Base-by-base conservation (phyloP, 2,113 vertebrate genomes). In the Macroglossus sobrinus region DNA sequence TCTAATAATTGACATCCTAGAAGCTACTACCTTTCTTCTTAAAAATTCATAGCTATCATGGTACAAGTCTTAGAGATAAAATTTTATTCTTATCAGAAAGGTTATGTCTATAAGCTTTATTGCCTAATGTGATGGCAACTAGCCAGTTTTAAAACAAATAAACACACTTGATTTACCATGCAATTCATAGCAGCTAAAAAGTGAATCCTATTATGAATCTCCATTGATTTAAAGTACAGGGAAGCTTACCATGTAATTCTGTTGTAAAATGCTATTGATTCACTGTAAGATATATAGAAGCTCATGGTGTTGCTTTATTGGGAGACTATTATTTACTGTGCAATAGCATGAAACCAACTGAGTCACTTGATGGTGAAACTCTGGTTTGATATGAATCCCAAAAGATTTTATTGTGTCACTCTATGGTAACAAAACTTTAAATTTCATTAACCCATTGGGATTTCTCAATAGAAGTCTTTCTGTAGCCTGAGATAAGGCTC, bases 221-320 rank as follows among this genome's bases (percentile, higher is more conserved):
- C 90, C 68, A 64, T 91, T 97, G 95, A 98, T 95, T 97, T 97
- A 47, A 89, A 93, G 88, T 64, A 69, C 92, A 92, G 79, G 92
- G 91, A 96, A n/a, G 21, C 45, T 93, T 88, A 95, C 64, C 50
- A 57, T 78, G 66, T 97, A 98, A 97, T 96, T 97, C 96, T 85
- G 7, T 47, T 97, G 71, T 97, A 98, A 97, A 98, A 96, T 78
- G 74, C 43, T 97, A 97, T 97, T 96, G 97, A 98, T 98, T 97
- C 97, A 59, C 86, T 97, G 72, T 89, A 87, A n/a, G 53, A 86
- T 97, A 61, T 93, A 92, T 1, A 97, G 72, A 87, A 57, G 11
- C 5, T 93, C 86, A 66, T 30, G 22, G 11, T 47, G 43, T 26
- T 84, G 4, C 55, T 80, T 94, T 53, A 61, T 38, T 92, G 78